Evolutionary conservation across 2,888 invertebrate genomes (phyloP).

Genomic region (Standfussiana lucernea): DNA sequence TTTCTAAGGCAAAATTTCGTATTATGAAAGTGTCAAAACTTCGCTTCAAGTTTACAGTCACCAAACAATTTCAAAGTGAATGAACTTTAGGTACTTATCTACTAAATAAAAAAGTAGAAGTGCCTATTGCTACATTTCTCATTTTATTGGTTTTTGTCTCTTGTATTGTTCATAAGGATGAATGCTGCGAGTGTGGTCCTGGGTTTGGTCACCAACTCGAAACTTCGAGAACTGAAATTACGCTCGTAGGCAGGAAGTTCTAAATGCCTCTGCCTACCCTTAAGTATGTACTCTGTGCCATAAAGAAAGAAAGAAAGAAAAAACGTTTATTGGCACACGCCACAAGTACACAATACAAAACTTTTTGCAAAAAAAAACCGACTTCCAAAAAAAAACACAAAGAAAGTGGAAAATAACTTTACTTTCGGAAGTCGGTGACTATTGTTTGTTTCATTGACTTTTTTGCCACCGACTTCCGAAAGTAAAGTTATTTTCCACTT

Average conservation of each 20-base stretch:
- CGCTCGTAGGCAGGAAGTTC: neutral
- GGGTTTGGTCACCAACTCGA: neutral
- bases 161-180: neutral
- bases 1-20: neutral
- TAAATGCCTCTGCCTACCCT: neutral
- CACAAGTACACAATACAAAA: no score
- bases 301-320: no score
- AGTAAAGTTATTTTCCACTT: no score
- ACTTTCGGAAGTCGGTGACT: no score
- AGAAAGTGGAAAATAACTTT: no score
- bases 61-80: neutral
- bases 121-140: no score
- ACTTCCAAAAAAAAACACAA: no score
- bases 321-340: no score
- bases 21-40: conserved; percentile 4
- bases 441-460: no score
- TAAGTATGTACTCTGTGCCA: neutral
- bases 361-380: no score
- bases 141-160: neutral
- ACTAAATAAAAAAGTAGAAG: no score
- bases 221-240: neutral
- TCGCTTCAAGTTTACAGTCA: neutral
- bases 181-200: neutral
- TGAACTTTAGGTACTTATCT: neutral
- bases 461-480: no score